These are phyloP conservation scores for Proales similis DNA, from an alignment of 1,140 invertebrate genomes.

Conservation along the genomic window DNA sequence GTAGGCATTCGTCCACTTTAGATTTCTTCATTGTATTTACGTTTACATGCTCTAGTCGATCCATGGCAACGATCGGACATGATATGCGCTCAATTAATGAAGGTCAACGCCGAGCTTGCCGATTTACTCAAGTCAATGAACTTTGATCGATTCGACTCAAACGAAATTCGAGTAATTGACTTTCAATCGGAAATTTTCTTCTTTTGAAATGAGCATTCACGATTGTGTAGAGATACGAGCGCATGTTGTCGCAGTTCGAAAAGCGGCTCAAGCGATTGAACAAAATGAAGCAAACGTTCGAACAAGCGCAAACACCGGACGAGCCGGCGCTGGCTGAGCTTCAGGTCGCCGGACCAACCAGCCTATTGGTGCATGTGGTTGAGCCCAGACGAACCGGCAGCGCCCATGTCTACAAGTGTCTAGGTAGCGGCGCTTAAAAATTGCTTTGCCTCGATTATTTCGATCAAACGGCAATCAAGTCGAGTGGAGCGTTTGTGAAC, in stretches of 20 bases:
- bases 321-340: constrained; percentile 67
- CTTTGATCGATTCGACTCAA: no score
- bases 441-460: not conserved
- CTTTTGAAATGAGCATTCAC: not conserved
- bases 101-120: constrained; percentile 37
- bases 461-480: constrained; percentile 47
- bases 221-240: constrained; percentile 61
- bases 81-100: constrained; percentile 70
- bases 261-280: constrained; percentile 70
- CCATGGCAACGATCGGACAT: constrained; percentile 58
- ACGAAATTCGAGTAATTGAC: constrained; percentile 28
- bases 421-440: constrained; percentile 58
- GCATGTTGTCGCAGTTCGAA: constrained; percentile 77
- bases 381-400: constrained; percentile 63
- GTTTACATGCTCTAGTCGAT: constrained; percentile 44
- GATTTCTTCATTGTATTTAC: constrained; percentile 40
- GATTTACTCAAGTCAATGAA: no score
- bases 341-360: constrained; percentile 71
- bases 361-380: constrained; percentile 66
- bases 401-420: constrained; percentile 77
- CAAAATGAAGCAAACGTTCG: constrained; percentile 64
- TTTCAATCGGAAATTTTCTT: not conserved
- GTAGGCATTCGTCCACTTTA: constrained; percentile 64
- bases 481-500: constrained; percentile 67
- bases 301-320: constrained; percentile 67